Evolutionary conservation across 1,140 invertebrate genomes (phyloP).

Genomic region (Agrypnia vestita): DNA sequence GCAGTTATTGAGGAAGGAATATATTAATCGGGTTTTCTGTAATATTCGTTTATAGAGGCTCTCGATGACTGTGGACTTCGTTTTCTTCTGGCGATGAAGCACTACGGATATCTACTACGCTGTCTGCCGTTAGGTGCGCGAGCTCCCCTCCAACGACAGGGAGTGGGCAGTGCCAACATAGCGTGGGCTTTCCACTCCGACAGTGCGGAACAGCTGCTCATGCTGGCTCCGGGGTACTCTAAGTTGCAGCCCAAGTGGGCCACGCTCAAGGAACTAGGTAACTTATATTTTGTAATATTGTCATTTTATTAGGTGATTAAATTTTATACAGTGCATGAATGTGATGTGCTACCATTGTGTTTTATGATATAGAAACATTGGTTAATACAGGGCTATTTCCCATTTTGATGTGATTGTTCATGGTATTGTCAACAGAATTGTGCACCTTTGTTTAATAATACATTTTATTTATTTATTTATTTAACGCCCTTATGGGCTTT

Average conservation of each 20-base stretch:
- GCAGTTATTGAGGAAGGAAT: neutral
- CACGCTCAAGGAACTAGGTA: slow-evolving; percentile 89
- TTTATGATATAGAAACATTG: too few species aligned
- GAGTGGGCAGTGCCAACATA: slow-evolving; percentile 93
- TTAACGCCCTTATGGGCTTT: too few species aligned
- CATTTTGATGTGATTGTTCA: too few species aligned
- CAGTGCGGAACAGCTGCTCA: slow-evolving; percentile 95
- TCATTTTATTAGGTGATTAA: too few species aligned
- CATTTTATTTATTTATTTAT: too few species aligned
- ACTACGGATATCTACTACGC: slow-evolving; percentile 94
- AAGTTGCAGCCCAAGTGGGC: slow-evolving; percentile 91
- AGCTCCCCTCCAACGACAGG: slow-evolving; percentile 88
- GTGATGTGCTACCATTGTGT: too few species aligned
- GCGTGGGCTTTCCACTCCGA: slow-evolving; percentile 99
- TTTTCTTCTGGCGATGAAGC: slow-evolving; percentile 97
- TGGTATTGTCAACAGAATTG: too few species aligned
- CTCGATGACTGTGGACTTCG: slow-evolving; percentile 98
- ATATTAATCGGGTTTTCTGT: neutral
- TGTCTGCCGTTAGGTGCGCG: slow-evolving; percentile 93
- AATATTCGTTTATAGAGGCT: slow-evolving; percentile 77
- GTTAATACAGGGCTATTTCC: too few species aligned
- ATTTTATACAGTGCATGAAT: too few species aligned
- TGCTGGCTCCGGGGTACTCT: slow-evolving; percentile 90
- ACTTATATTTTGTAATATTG: slow-evolving; percentile 14
- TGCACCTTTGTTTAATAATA: too few species aligned